Conservation (phyloP, 2,888 invertebrate species). For the Agrochola lychnidis region DNA sequence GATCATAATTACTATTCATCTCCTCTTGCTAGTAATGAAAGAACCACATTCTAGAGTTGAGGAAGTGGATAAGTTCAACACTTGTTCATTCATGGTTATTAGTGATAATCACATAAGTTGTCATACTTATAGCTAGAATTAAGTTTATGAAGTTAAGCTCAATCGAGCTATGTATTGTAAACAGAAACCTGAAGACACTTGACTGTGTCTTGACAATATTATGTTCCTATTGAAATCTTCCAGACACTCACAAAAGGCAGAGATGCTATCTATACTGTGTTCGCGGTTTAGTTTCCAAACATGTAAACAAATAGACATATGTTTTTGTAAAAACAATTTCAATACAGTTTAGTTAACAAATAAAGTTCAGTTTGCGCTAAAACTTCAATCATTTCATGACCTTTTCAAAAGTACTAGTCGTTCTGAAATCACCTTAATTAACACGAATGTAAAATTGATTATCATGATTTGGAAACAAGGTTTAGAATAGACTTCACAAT, state of each 20-base stretch:
- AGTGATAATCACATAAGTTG: neutral
- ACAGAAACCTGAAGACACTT: neutral
- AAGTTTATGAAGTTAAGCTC: constrained; percentile 4
- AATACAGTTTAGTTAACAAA: neutral
- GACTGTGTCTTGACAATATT: neutral
- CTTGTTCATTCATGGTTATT: neutral
- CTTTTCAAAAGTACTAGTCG: neutral
- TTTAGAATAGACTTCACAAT: neutral
- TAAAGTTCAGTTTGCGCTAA: neutral
- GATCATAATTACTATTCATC: neutral
- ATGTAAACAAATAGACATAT: neutral
- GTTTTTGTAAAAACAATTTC: neutral
- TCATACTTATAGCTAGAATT: neutral
- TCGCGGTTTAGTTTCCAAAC: neutral
- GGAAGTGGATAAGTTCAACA: neutral
- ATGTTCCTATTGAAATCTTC: neutral
- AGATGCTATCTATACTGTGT: neutral
- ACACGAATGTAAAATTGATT: neutral
- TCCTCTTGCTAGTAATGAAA: neutral
- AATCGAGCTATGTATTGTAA: neutral
- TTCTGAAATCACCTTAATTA: neutral
- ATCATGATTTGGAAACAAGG: neutral
- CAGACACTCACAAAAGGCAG: neutral
- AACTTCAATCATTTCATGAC: neutral
- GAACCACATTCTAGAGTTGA: neutral